Evolutionary conservation across 2,113 vertebrate genomes (phyloP), one percentile per base, ranked within the genome.

Genomic region (Pelvicachromis taeniatus): DNA sequence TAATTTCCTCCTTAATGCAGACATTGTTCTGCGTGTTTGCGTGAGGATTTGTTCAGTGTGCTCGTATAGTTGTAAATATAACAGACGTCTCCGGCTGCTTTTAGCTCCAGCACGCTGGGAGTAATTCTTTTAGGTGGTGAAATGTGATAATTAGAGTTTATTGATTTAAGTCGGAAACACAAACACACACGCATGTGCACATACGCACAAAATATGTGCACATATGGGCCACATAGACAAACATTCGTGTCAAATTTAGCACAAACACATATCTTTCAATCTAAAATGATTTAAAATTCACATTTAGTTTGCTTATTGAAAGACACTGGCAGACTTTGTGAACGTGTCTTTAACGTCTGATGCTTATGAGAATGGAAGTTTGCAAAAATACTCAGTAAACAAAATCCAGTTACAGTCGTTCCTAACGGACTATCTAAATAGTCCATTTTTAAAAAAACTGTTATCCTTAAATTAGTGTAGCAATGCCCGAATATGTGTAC

Each of bases 121-220:
- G 45, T 80, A 26, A 35, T 65, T 84, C 63, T 83, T 86, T 85
- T 23, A 78, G 81, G 59, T 48, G 70, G 84, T 33, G 87, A 85
- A 78, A 77, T 82, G 52, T 75, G 70, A 75, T 75, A 75, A 75
- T 75, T 75, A 26, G 70, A 75, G 45, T 75, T 75, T 75, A 75
- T 75, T 75, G 70, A 75, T 75, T 75, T 75, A 75, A n/a, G 45
- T 33, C 6, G 26, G 16, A 61, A 10, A 70, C 50, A 75, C 17
- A 61, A 13, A 70, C 56, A 79, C 82, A 84, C 53, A 53, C 23
- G 10, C 8, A 73, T 52, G 26, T 75, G 45, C 78, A 88, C 68
- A 33, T 2, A 31, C 31, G 31, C 53, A 70, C 19, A 23, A 40
- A 59, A 9, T 50, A 5, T 50, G 45, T 31, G 42, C 45, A 52